Conservation (phyloP, 2,113 vertebrate genomes). For the Apistogramma diplotaenia region DNA sequence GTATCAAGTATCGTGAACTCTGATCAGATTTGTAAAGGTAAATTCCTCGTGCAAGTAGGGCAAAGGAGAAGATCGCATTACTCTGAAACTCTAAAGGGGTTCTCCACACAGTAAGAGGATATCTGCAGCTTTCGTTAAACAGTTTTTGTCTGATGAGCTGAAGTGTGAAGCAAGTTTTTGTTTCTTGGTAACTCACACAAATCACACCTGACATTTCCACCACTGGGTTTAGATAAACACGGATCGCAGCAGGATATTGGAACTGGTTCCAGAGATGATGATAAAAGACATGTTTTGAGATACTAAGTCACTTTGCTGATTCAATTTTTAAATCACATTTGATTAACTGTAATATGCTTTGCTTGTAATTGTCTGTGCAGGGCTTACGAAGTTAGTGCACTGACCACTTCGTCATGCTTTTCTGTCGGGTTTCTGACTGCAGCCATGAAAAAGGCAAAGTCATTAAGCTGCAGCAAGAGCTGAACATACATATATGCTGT, state of each 20-base stretch:
- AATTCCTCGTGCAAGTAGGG: not conserved
- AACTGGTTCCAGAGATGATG: accelerated
- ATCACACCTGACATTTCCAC: not conserved
- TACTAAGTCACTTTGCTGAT: not conserved
- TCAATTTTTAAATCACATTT: not conserved
- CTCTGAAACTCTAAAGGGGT: not conserved
- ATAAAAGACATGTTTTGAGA: not conserved
- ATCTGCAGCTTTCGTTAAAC: not conserved
- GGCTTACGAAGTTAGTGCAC: not conserved
- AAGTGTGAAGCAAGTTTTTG: too few relatives aligned
- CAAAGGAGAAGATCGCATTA: not conserved
- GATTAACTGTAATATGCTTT: not conserved
- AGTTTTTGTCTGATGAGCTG: not conserved
- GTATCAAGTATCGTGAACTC: not conserved
- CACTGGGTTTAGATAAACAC: not conserved
- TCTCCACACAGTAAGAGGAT: not conserved
- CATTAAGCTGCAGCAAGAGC: accelerated
- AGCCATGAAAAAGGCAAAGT: not conserved
- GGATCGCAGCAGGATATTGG: not conserved
- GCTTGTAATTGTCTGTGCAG: not conserved
- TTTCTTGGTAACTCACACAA: too few relatives aligned
- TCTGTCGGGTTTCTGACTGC: not conserved
- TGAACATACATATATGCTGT: not conserved
- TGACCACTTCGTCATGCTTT: not conserved
- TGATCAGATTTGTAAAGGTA: conserved; percentile 3